Evolutionary conservation across 2,888 invertebrate genomes (phyloP).

Genomic region (Aethes cnicana): DNA sequence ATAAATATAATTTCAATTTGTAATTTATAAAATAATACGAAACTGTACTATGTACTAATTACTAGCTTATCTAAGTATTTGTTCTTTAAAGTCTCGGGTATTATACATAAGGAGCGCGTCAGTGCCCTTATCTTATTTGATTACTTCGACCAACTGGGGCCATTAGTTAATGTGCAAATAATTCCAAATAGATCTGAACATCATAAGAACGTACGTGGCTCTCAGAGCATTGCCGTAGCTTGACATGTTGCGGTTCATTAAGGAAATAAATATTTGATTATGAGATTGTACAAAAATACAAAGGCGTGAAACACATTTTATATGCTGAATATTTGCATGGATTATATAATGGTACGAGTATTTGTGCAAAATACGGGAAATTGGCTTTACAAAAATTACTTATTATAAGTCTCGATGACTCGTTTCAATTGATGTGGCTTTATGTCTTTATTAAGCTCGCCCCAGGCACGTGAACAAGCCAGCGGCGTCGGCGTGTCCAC

Average conservation of each 20-base stretch:
- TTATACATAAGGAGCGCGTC: slow-evolving; percentile 53
- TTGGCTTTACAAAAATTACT: no score
- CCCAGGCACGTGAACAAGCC: no score
- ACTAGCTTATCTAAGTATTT: slow-evolving; percentile 56
- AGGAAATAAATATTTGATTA: no score
- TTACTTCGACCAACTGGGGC: slow-evolving; percentile 27
- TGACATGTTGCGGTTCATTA: slow-evolving; percentile 1
- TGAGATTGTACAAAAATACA: no score
- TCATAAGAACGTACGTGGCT: slow-evolving; percentile 16
- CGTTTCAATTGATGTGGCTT: no score
- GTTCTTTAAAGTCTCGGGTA: slow-evolving; percentile 66
- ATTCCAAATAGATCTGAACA: slow-evolving; percentile 7
- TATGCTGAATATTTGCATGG: no score
- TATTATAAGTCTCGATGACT: no score
- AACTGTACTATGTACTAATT: slow-evolving; percentile 57
- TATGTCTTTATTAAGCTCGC: no score
- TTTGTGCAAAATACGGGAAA: no score
- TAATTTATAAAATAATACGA: slow-evolving; percentile 52
- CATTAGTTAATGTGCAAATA: slow-evolving; percentile 21
- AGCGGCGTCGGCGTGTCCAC: no score
- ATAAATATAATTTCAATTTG: slow-evolving; percentile 68
- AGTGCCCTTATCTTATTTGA: slow-evolving; percentile 31
- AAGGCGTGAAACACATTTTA: no score
- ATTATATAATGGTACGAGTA: no score
- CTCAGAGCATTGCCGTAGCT: slow-evolving; percentile 8